Evolutionary conservation across 2,888 invertebrate species (phyloP).

Genomic region (Catocala nupta): DNA sequence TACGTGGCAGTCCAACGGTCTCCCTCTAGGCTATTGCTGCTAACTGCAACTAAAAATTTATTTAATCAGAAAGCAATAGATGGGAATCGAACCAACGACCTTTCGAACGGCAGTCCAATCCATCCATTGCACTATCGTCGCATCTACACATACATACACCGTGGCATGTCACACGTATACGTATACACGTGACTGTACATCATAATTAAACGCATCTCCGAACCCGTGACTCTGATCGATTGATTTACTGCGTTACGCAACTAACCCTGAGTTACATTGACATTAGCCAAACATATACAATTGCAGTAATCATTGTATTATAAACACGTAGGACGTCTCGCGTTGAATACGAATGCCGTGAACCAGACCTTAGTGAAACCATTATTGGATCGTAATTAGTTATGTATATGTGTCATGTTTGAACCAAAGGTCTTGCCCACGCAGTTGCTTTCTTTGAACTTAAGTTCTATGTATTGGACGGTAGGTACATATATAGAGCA

Average conservation of each 20-base stretch:
- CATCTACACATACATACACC: too few species aligned
- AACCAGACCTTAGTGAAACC: constrained; percentile 48
- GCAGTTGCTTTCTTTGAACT: too few species aligned
- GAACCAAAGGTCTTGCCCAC: neutral
- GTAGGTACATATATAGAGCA: too few species aligned
- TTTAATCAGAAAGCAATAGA: too few species aligned
- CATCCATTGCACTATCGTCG: too few species aligned
- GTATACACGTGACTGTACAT: neutral
- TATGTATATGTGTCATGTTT: constrained; percentile 26
- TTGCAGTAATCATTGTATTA: constrained; percentile 50
- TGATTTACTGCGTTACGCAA: constrained; percentile 42
- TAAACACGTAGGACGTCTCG: constrained; percentile 27
- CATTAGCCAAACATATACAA: constrained; percentile 46
- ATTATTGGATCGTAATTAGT: constrained; percentile 15
- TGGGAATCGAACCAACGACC: too few species aligned
- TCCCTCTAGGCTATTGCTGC: too few species aligned
- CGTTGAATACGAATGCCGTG: constrained; percentile 39
- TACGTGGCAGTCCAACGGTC: too few species aligned
- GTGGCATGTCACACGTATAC: too few species aligned
- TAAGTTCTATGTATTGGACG: too few species aligned
- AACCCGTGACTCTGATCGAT: constrained; percentile 12
- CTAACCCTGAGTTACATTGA: constrained; percentile 42
- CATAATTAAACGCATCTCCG: neutral
- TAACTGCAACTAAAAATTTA: too few species aligned
- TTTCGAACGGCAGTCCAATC: too few species aligned